Conservation (phyloP, 92 coral and sea anemone genomes). For the Parazoanthus atlanticus region DNA sequence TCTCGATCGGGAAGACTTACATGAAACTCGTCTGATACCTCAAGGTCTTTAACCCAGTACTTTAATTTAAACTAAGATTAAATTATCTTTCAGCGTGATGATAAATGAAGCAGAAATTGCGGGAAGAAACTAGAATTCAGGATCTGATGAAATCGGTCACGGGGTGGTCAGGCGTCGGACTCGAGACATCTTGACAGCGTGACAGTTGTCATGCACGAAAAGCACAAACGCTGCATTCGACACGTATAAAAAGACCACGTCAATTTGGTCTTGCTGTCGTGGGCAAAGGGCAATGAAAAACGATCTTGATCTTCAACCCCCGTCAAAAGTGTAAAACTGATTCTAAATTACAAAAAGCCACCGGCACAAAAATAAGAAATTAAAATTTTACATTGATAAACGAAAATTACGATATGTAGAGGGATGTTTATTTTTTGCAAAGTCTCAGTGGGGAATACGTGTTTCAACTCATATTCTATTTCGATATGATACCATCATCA, state of each 20-base stretch:
- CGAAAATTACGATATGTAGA: not conserved
- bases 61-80: not conserved
- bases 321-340: not conserved
- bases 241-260: slow-evolving; percentile 3
- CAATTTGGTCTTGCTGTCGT: not conserved
- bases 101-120: not conserved
- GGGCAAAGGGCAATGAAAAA: not conserved
- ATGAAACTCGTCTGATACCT: not conserved
- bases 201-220: slow-evolving; percentile 5
- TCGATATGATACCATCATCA: too few relatives aligned
- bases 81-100: not conserved
- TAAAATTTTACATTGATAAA: too few relatives aligned
- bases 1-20: not conserved
- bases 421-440: too few relatives aligned
- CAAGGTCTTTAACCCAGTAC: not conserved
- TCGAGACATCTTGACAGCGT: not conserved
- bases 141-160: slow-evolving; percentile 17
- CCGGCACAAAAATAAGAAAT: too few relatives aligned
- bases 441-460: too few relatives aligned
- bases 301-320: not conserved
- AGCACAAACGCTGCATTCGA: not conserved
- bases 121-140: not conserved
- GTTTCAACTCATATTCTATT: too few relatives aligned
- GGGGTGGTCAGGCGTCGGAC: not conserved
- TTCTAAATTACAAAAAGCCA: not conserved